Conservation (phyloP, 2,888 invertebrate genomes). For the Drosophila suboccidentalis region DNA sequence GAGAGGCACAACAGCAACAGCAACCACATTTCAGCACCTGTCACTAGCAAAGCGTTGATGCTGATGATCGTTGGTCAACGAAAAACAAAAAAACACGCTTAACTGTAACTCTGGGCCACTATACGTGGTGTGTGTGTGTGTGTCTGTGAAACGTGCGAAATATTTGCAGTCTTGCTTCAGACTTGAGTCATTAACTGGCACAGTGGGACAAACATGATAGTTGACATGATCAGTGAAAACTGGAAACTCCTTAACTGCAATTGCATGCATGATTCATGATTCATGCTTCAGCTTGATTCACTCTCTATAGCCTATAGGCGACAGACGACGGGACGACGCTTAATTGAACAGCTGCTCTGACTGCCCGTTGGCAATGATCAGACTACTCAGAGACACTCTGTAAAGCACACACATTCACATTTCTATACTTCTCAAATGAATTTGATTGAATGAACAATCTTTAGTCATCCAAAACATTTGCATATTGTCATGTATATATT, state of each 20-base stretch:
- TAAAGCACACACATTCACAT: slow-evolving; percentile 20
- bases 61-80: slow-evolving; percentile 46
- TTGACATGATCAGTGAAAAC: slow-evolving; percentile 25
- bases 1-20: too few relatives aligned
- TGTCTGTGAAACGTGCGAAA: slow-evolving; percentile 69
- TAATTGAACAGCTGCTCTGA: slow-evolving; percentile 53
- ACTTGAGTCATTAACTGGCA: slow-evolving; percentile 66
- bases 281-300: slow-evolving; percentile 51
- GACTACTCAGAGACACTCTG: slow-evolving; percentile 10
- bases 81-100: slow-evolving; percentile 44
- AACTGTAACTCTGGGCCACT: slow-evolving; percentile 58
- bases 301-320: slow-evolving; percentile 1
- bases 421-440: slow-evolving; percentile 16
- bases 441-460: slow-evolving; percentile 18
- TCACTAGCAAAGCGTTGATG: slow-evolving; percentile 49
- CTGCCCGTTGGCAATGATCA: slow-evolving; percentile 16
- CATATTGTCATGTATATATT: slow-evolving; percentile 20
- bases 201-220: slow-evolving; percentile 54
- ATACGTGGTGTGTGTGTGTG: slow-evolving; percentile 5
- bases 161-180: slow-evolving; percentile 60
- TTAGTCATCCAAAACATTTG: slow-evolving; percentile 41
- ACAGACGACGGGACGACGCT: slow-evolving; percentile 45
- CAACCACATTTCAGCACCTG: slow-evolving; percentile 63
- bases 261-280: slow-evolving; percentile 51
- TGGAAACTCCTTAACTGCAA: slow-evolving; percentile 38